These are phyloP conservation scores for Boulengeromyrus knoepffleri DNA, from an alignment of 2,113 vertebrate species.

Conservation along the genomic window DNA sequence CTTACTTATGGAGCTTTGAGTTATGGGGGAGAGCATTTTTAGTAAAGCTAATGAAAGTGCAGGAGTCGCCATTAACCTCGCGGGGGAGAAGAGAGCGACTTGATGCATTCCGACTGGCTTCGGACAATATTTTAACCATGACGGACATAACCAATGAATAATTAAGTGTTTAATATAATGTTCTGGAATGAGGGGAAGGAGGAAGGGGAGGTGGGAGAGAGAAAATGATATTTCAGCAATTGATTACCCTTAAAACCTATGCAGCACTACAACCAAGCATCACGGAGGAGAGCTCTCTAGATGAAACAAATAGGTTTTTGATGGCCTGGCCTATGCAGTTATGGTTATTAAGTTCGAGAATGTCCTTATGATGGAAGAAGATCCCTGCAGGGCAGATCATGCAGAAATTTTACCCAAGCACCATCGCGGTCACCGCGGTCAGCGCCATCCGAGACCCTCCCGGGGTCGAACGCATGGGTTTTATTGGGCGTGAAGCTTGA, in stretches of 20 bases:
- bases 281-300: conserved; percentile 50
- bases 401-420: conserved; percentile 79
- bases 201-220: conserved; percentile 35
- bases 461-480: conserved; percentile 62
- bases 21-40: conserved; percentile 61
- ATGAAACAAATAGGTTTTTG: conserved; percentile 73
- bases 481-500: conserved; percentile 54
- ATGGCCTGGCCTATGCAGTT: conserved; percentile 61
- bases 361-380: conserved; percentile 69
- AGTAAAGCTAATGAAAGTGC: conserved; percentile 70
- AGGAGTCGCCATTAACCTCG: conserved; percentile 79
- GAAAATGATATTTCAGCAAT: conserved; percentile 85
- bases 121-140: conserved; percentile 79
- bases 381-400: conserved; percentile 78
- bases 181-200: conserved; percentile 45
- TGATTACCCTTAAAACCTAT: conserved; percentile 73
- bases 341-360: conserved; percentile 71
- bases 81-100: conserved; percentile 63
- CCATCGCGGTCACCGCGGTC: conserved; percentile 47
- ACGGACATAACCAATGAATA: conserved; percentile 91
- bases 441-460: conserved; percentile 55
- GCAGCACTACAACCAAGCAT: conserved; percentile 61
- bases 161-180: conserved; percentile 94
- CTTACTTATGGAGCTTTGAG: conserved; percentile 59
- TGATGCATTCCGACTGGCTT: conserved; percentile 73